phyloP scores from a whole-genome alignment of 2,797 vertebrate genomes.

The Cyclopterus lumpus region DNA sequence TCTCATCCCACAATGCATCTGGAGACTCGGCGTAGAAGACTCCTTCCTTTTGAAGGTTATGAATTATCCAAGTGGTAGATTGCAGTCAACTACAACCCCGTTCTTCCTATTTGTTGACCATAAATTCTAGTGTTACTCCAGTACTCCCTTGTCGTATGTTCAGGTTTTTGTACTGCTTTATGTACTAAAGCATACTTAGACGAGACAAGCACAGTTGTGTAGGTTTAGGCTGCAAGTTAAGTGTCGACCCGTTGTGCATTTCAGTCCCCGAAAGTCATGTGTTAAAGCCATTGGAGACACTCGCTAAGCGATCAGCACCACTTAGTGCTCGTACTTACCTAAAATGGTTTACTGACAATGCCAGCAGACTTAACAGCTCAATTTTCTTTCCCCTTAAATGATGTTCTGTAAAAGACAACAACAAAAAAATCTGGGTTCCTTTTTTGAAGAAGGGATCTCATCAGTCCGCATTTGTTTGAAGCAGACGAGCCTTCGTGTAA shows the following conservation, averaged over 20 bases:
- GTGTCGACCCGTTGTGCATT: constrained; percentile 61
- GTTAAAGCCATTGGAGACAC: constrained; percentile 69
- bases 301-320: constrained; percentile 57
- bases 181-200: constrained; percentile 64
- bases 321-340: constrained; percentile 61
- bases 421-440: constrained; percentile 52
- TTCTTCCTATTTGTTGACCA: constrained; percentile 73
- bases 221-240: constrained; percentile 61
- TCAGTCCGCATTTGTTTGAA: constrained; percentile 60
- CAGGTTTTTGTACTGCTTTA: constrained; percentile 73
- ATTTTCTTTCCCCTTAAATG: constrained; percentile 54
- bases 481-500: constrained; percentile 69
- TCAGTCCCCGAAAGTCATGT: constrained; percentile 62
- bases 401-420: constrained; percentile 60
- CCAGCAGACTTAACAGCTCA: constrained; percentile 68
- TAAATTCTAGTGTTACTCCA: constrained; percentile 66
- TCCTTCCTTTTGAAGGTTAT: constrained; percentile 62
- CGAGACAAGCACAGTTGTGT: constrained; percentile 74
- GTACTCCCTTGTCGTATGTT: constrained; percentile 61
- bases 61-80: constrained; percentile 64
- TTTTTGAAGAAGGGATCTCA: constrained; percentile 58
- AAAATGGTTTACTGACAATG: constrained; percentile 70
- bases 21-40: constrained; percentile 69
- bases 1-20: constrained; percentile 59
- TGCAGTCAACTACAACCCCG: constrained; percentile 65